These are phyloP conservation scores for Hirtodrosophila trivittata DNA, from an alignment of 2,888 invertebrate species.

Conservation along the genomic window DNA sequence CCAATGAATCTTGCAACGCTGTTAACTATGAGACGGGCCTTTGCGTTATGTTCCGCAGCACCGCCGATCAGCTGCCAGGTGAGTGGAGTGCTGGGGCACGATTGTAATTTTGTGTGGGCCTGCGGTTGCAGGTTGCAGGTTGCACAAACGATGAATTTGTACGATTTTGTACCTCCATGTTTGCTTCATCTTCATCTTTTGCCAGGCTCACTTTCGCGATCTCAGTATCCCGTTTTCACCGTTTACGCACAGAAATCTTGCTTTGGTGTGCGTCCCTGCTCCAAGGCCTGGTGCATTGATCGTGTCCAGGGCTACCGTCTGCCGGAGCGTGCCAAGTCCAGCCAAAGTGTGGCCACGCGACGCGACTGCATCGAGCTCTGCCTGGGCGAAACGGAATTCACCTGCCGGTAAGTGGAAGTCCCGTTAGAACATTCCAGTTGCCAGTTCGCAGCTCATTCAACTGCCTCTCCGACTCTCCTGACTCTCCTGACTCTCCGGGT, in stretches of 20 bases:
- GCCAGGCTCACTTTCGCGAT: conserved; percentile 94
- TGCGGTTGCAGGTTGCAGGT: conserved; percentile 5
- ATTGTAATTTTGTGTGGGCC: conserved; percentile 40
- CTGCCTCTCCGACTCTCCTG: conserved; percentile 12
- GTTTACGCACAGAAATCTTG: conserved; percentile 98
- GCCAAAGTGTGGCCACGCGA: conserved; percentile 89
- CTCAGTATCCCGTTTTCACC: conserved; percentile 97
- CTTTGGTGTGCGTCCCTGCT: conserved; percentile 94
- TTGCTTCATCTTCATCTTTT: conserved; percentile 18
- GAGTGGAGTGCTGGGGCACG: conserved; percentile 79
- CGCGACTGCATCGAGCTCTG: conserved; percentile 96
- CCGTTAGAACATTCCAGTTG: conserved; percentile 50
- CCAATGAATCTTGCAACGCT: conserved; percentile 95
- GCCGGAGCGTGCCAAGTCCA: conserved; percentile 90
- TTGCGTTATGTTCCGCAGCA: conserved; percentile 92
- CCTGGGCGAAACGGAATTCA: conserved; percentile 94
- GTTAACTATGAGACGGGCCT: conserved; percentile 98
- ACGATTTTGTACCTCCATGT: conserved; percentile 11
- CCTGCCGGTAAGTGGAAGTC: conserved; percentile 91
- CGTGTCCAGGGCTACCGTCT: conserved; percentile 94
- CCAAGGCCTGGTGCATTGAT: conserved; percentile 97
- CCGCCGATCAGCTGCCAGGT: conserved; percentile 95
- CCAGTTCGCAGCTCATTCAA: conserved; percentile 60
- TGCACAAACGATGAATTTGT: conserved; percentile 18
- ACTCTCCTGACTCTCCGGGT: conserved; percentile 2